Conservation (phyloP, 2,888 invertebrate genomes). For the Poecilus cupreus region DNA sequence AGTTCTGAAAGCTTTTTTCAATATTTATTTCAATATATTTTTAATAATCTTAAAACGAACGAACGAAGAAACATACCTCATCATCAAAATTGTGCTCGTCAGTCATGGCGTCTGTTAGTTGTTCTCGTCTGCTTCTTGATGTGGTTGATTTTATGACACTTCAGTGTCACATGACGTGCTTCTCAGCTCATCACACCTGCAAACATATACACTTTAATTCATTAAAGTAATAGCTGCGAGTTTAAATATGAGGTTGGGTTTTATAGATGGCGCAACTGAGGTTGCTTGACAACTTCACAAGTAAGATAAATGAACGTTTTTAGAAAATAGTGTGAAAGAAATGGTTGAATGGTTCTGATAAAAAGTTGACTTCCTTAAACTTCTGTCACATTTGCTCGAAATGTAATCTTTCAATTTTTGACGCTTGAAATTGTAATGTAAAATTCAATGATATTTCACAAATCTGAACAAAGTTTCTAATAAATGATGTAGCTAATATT, state of each 20-base stretch:
- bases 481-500: too few species aligned
- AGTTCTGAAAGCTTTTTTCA: too few species aligned
- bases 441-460: too few species aligned
- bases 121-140: background rate
- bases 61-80: conserved; percentile 37
- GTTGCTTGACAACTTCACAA: background rate
- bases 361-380: conserved; percentile 6
- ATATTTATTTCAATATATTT: too few species aligned
- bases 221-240: background rate
- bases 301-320: conserved; percentile 22
- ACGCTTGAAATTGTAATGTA: background rate
- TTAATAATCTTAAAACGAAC: too few species aligned
- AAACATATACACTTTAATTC: conserved; percentile 15
- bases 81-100: conserved; percentile 45
- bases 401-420: background rate
- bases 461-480: too few species aligned
- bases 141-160: conserved; percentile 23
- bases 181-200: conserved; percentile 20
- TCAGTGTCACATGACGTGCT: conserved; percentile 27
- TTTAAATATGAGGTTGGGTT: background rate
- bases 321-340: conserved; percentile 5
- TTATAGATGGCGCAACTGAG: background rate
- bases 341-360: background rate
- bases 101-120: conserved; percentile 16
- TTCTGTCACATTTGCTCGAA: background rate